Conservation (phyloP, 2,113 vertebrate species). For the Cnemophilus loriae region DNA sequence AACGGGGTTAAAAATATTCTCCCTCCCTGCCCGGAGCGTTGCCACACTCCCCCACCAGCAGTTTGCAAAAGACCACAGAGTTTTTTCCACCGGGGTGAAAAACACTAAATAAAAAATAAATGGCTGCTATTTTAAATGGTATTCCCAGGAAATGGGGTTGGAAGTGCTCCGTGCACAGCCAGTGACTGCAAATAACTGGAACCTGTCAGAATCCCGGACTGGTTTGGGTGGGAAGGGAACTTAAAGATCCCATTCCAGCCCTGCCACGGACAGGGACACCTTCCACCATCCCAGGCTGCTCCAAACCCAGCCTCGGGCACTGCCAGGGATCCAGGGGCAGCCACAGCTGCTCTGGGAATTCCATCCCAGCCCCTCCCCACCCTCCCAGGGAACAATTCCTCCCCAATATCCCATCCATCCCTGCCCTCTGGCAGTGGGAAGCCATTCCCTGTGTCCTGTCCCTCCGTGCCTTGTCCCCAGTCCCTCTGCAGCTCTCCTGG, state of each 20-base stretch:
- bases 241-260: neutral
- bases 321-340: neutral
- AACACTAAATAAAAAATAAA: conserved; percentile 14
- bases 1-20: conserved; percentile 38
- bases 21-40: neutral
- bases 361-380: neutral
- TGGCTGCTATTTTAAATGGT: neutral
- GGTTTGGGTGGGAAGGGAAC: neutral
- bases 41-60: neutral
- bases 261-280: neutral
- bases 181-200: neutral
- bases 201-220: neutral
- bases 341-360: neutral
- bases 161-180: neutral
- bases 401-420: neutral
- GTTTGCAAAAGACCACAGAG: neutral
- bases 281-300: neutral
- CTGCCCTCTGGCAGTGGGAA: neutral
- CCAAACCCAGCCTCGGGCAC: neutral
- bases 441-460: neutral
- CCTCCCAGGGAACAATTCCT: neutral
- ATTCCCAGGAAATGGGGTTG: neutral
- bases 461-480: neutral
- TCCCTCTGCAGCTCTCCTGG: neutral
- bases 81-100: neutral